These are phyloP conservation scores for Sialia sialis DNA, from an alignment of 2,113 vertebrate genomes.

Conservation along the genomic window DNA sequence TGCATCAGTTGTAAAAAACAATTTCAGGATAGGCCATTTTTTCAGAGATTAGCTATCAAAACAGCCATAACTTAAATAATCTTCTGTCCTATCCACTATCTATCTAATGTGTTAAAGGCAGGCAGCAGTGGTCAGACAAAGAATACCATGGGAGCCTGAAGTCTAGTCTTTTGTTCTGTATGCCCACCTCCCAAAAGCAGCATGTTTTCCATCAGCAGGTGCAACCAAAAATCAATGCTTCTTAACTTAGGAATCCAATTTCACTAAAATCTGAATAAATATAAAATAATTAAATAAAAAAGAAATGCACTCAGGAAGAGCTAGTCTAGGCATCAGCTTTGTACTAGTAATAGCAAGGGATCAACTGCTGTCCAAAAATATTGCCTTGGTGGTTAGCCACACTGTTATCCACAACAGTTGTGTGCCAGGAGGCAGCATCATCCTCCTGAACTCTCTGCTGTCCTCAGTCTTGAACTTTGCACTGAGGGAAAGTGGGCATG, in stretches of 20 bases:
- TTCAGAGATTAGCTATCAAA: background rate
- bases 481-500: background rate
- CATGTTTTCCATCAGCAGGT: background rate
- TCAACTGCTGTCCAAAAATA: background rate
- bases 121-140: background rate
- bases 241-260: background rate
- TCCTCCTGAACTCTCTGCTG: fast-evolving
- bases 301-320: background rate
- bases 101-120: background rate
- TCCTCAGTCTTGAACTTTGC: background rate
- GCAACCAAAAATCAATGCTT: background rate
- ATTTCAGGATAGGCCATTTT: background rate
- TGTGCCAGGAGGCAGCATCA: background rate
- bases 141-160: background rate
- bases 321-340: background rate
- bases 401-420: background rate
- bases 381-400: background rate
- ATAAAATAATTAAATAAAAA: background rate
- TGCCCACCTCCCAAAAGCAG: background rate
- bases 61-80: background rate
- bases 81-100: background rate
- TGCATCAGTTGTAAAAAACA: background rate
- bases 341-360: background rate
- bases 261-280: background rate
- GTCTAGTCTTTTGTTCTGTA: background rate